phyloP scores from a whole-genome alignment of 1,140 invertebrate genomes.

The Solenopsis fugax region DNA sequence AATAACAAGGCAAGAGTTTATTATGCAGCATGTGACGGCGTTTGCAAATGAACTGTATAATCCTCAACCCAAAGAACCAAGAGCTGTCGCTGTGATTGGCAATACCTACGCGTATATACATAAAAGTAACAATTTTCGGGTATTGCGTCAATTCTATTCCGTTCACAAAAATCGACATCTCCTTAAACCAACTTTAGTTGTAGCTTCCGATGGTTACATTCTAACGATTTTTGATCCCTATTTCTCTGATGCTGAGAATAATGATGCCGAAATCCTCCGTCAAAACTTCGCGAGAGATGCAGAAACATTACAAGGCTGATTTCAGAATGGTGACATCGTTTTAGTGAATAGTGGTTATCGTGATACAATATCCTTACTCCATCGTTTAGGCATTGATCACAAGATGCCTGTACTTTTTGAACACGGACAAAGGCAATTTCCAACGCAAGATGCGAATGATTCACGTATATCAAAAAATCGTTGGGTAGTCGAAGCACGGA shows the following conservation, averaged over 20 bases:
- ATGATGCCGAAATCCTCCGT: conserved; percentile 1
- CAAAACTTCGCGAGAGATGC: not conserved
- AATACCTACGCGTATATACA: not conserved
- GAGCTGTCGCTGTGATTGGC: not conserved
- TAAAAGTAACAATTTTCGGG: not conserved
- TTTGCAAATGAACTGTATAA: conserved; percentile 6
- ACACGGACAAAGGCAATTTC: conserved; percentile 1
- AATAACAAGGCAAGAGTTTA: no score
- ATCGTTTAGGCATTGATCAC: not conserved
- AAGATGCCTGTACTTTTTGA: not conserved
- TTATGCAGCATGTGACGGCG: not conserved
- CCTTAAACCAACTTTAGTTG: conserved; percentile 8
- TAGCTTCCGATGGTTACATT: not conserved
- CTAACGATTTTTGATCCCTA: conserved; percentile 17
- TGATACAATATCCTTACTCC: conserved; percentile 1
- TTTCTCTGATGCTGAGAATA: not conserved
- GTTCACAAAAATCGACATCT: not conserved
- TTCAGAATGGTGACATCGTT: conserved; percentile 8
- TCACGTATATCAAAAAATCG: conserved; percentile 10
- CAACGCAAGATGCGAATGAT: conserved; percentile 1
- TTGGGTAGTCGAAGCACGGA: not conserved
- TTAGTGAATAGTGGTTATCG: conserved; percentile 1
- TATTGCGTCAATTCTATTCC: not conserved
- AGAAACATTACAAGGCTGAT: not conserved
- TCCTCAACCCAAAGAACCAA: conserved; percentile 2